Base-by-base conservation (phyloP, 2,888 invertebrate species). In the Phasia obesa region DNA sequence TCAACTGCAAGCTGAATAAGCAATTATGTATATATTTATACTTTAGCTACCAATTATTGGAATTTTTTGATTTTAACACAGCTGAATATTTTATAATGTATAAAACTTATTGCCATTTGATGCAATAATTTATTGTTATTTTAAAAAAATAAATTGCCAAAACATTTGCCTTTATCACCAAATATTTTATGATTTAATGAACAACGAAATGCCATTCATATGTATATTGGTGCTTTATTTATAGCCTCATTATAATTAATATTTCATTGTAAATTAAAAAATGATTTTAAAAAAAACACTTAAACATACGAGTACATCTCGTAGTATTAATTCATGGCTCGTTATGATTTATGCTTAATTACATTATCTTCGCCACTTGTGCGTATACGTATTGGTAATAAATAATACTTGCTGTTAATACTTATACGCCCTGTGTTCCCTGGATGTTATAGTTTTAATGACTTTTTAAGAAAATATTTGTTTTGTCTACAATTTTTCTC, bases 271-370 rank as follows among this genome's bases (percentile, higher is more conserved):
- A 67, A 75, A 57, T 75, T 47, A 57, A 27, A 44, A 60, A 60
- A 51, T 23, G 25, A 49, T 13, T 27, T n/a, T 23, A 25, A 69
- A 42, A 57, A 27, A 42, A 21, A 23, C 42, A 27, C 19, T 49
- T 60, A 55, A 21, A 51, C 42, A 38, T 38, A 49, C 47, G 59
- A 3, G 27, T 27, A 27, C 3, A 27, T 70, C 47, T 55, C 13
- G 53, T 25, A 11, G n/a, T 62, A 47, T 62, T 53, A 62, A 53
- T 70, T 62, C 44, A 69, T 31, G 23, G 17, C 69, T 35, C 25
- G 2, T 62, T 25, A 70, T 77, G 62, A 70, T 70, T 77, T 77
- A 77, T 55, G 35, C 21, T 70, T 70, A 55, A 55, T 27, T 55
- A 25, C 31, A 60, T 49, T 67, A 67, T 49, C 7, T 19, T 53